Evolutionary conservation across 2,797 vertebrate species (phyloP).

Genomic region (Muscicapa comitata): DNA sequence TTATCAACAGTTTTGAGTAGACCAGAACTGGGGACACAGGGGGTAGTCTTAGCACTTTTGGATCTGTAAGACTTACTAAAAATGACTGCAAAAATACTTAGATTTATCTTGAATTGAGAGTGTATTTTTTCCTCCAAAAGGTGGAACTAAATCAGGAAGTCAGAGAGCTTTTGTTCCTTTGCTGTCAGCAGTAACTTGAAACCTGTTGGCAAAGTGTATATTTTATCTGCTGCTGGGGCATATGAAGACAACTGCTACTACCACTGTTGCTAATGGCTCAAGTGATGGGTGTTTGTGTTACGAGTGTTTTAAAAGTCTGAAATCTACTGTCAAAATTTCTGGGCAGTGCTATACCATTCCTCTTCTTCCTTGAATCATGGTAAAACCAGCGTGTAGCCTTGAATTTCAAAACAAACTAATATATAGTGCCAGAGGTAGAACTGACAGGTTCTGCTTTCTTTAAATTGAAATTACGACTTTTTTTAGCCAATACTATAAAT

Average conservation of each 20-base stretch:
- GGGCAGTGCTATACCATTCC: not conserved
- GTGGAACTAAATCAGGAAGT: not conserved
- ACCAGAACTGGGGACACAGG: not conserved
- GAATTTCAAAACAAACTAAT: not conserved
- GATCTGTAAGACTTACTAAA: not conserved
- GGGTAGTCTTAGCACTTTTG: not conserved
- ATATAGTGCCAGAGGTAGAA: not conserved
- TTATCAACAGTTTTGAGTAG: not conserved
- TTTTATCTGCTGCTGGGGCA: constrained; percentile 1
- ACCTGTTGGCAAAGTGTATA: not conserved
- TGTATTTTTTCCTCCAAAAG: not conserved
- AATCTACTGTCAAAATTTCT: not conserved
- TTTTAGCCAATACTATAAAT: not conserved
- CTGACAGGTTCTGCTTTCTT: not conserved
- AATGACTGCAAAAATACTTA: not conserved
- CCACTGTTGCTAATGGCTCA: not conserved
- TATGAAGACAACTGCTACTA: not conserved
- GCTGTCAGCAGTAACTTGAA: constrained; percentile 6
- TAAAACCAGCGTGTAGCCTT: not conserved
- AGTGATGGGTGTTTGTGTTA: not conserved
- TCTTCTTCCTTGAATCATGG: not conserved
- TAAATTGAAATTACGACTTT: not conserved
- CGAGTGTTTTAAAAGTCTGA: not conserved
- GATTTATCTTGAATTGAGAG: not conserved
- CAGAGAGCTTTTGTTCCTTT: not conserved